These are phyloP conservation scores for Danio kyathit DNA, from an alignment of 2,797 vertebrate genomes.

Conservation along the genomic window DNA sequence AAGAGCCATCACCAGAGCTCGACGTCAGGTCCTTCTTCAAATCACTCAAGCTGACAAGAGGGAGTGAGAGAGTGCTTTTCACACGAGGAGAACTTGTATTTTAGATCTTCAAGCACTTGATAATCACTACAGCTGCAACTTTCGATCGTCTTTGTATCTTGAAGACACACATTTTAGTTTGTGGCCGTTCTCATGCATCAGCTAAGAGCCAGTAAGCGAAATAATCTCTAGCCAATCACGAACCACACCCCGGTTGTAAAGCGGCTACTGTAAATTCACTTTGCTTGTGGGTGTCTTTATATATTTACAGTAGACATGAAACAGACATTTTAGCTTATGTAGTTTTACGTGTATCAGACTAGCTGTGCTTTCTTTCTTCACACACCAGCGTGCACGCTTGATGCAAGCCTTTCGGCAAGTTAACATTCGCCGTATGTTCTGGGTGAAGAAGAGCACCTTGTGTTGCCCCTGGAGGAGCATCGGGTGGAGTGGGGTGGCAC, in stretches of 20 bases:
- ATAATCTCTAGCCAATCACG: conserved; percentile 24
- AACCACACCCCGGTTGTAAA: conserved; percentile 62
- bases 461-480: conserved; percentile 14
- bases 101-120: not conserved
- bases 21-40: conserved; percentile 16
- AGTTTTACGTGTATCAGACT: not conserved
- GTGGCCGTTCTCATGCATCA: not conserved
- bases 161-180: not conserved
- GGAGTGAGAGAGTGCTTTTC: not conserved
- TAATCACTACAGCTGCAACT: not conserved
- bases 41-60: not conserved
- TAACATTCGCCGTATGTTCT: too few relatives aligned
- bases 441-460: conserved; percentile 28
- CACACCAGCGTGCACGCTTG: not conserved
- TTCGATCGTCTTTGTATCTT: not conserved
- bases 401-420: not conserved
- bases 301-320: not conserved
- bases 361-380: not conserved
- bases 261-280: not conserved
- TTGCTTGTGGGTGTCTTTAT: not conserved
- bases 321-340: not conserved
- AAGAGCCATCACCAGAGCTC: not conserved
- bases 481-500: conserved; percentile 26
- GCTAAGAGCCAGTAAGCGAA: not conserved
- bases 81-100: conserved; percentile 1